These are phyloP conservation scores for Chloroceryle inda DNA, from an alignment of 2,797 vertebrate genomes.

Conservation along the genomic window DNA sequence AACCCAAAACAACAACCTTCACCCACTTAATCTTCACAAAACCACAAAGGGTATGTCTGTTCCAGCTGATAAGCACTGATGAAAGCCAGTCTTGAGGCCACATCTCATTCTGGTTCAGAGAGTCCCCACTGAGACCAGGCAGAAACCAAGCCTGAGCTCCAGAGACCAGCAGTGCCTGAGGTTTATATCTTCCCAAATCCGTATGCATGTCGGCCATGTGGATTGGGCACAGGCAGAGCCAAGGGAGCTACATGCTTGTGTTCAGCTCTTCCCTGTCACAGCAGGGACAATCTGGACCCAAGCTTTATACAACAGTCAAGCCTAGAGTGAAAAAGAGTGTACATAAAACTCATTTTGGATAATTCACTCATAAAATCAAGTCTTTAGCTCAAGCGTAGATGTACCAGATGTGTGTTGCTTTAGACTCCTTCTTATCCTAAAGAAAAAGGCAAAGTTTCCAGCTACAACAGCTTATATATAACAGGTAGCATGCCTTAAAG, in stretches of 20 bases:
- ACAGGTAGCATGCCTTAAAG: not conserved
- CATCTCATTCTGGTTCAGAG: conserved; percentile 37
- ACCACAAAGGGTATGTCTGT: conserved; percentile 16
- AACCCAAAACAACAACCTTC: not conserved
- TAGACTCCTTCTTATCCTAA: not conserved
- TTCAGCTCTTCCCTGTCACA: not conserved
- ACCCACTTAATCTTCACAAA: conserved; percentile 22
- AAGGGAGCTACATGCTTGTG: not conserved
- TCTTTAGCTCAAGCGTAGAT: not conserved
- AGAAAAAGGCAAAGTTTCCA: not conserved
- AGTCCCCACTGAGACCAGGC: not conserved
- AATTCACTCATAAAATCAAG: not conserved
- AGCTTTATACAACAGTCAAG: not conserved
- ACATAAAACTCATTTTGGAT: not conserved
- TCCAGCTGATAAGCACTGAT: conserved; percentile 46
- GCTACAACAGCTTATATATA: not conserved
- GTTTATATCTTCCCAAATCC: conserved; percentile 1
- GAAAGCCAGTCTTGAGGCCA: conserved; percentile 54
- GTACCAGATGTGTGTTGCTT: not conserved
- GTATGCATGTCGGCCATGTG: not conserved
- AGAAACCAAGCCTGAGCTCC: not conserved
- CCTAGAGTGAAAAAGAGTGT: not conserved
- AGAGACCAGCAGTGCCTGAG: not conserved
- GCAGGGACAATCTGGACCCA: not conserved
- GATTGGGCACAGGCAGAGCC: not conserved